Conservation (phyloP, 2,113 vertebrate species). For the Gadus macrocephalus region DNA sequence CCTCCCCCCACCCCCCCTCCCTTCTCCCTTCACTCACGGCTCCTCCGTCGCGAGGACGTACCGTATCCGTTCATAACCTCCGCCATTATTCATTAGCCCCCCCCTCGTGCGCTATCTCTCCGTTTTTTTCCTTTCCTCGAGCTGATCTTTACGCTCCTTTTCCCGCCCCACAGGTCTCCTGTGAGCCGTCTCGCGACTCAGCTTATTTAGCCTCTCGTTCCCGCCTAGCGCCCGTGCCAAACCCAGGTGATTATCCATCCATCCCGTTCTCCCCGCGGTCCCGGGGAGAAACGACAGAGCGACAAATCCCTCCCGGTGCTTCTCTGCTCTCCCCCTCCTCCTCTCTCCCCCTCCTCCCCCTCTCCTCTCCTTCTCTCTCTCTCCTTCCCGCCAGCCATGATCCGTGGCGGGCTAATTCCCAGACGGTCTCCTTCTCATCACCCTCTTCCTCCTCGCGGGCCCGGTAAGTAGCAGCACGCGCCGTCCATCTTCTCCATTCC, state of each 20-base stretch:
- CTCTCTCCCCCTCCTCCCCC: conserved; percentile 14
- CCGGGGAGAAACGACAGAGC: conserved; percentile 41
- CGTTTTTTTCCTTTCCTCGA: background rate
- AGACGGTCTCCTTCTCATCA: conserved; percentile 54
- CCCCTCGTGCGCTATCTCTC: background rate
- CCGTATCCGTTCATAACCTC: conserved; percentile 57
- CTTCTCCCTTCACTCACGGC: conserved; percentile 11
- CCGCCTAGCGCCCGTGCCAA: conserved; percentile 51
- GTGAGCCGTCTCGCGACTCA: conserved; percentile 27
- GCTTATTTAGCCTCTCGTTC: conserved; percentile 36
- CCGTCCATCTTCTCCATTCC: conserved; percentile 21
- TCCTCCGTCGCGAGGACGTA: conserved; percentile 38
- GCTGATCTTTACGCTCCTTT: background rate
- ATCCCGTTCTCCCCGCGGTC: conserved; percentile 10
- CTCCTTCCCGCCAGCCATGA: conserved; percentile 65
- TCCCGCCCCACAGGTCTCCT: conserved; percentile 34
- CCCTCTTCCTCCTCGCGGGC: conserved; percentile 31
- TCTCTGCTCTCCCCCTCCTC: conserved; percentile 25
- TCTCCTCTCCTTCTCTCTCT: conserved; percentile 41
- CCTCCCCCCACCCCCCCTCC: background rate
- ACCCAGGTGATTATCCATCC: conserved; percentile 65
- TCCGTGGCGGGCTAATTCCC: conserved; percentile 70
- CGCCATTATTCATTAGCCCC: conserved; percentile 48
- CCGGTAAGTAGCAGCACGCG: conserved; percentile 19
- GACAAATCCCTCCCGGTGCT: conserved; percentile 63